phyloP scores from a whole-genome alignment of 1,140 invertebrate species.

The Lordiphosa clarofinis region DNA sequence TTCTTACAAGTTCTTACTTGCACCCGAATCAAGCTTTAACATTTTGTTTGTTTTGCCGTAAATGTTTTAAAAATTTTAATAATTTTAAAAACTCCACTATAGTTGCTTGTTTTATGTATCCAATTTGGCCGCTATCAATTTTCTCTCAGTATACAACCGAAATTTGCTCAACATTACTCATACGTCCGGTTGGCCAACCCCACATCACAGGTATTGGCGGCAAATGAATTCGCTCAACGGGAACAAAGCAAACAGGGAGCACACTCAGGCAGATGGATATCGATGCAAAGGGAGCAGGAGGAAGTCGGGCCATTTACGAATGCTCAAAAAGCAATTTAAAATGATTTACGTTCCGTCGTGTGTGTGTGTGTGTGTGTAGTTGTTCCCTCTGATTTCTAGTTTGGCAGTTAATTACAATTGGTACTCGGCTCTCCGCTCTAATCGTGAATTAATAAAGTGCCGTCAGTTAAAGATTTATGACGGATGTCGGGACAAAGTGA shows the following conservation, averaged over 20 bases:
- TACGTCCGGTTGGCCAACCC: constrained; percentile 8
- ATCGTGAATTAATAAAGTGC: constrained; percentile 73
- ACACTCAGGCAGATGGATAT: constrained; percentile 29
- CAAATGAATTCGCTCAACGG: constrained; percentile 6
- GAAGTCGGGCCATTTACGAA: constrained; percentile 50
- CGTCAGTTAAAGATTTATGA: constrained; percentile 50
- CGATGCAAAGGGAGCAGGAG: constrained; percentile 10
- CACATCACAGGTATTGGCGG: background rate
- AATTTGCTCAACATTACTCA: constrained; percentile 22
- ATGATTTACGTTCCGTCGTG: constrained; percentile 59
- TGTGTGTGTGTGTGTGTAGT: background rate
- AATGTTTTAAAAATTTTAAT: no score
- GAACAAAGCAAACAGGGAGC: constrained; percentile 22
- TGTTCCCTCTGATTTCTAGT: constrained; percentile 37
- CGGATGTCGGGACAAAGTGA: constrained; percentile 35
- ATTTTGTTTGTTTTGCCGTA: no score
- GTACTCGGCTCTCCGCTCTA: constrained; percentile 38
- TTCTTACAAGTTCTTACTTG: no score
- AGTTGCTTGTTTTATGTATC: no score
- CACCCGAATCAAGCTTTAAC: no score
- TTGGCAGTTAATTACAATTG: constrained; percentile 72
- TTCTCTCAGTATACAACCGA: background rate
- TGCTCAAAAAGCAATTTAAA: constrained; percentile 72
- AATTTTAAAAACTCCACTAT: no score
- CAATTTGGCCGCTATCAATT: no score